Evolutionary conservation across 2,888 invertebrate species (phyloP).

Genomic region (Cistogaster globosa): DNA sequence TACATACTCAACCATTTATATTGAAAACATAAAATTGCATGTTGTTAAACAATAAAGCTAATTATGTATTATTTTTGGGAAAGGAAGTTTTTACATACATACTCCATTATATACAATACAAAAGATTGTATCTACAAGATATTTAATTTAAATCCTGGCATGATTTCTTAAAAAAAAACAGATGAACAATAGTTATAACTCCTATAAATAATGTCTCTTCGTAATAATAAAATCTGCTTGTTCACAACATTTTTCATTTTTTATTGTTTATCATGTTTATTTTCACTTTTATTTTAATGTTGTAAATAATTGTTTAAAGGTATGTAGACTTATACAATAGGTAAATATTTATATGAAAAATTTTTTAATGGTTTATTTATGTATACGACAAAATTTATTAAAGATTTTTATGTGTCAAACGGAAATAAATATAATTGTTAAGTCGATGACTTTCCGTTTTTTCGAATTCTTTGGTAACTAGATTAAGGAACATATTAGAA

Average conservation of each 20-base stretch:
- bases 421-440: constrained; percentile 23
- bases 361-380: too few relatives aligned
- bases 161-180: neutral
- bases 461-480: too few relatives aligned
- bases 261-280: constrained; percentile 11
- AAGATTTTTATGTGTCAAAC: constrained; percentile 38
- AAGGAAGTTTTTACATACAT: constrained; percentile 15
- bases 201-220: constrained; percentile 44
- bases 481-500: too few relatives aligned
- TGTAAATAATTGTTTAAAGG: neutral
- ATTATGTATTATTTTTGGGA: constrained; percentile 37
- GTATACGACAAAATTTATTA: too few relatives aligned
- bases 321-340: too few relatives aligned
- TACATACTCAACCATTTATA: neutral
- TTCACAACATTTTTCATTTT: constrained; percentile 33
- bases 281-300: neutral
- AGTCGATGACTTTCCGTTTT: neutral
- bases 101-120: neutral
- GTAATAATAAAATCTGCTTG: constrained; percentile 44
- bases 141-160: neutral
- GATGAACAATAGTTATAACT: constrained; percentile 43
- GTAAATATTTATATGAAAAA: too few relatives aligned
- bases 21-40: constrained; percentile 29
- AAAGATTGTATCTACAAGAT: constrained; percentile 9
- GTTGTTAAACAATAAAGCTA: constrained; percentile 50